A percentile compares a stretch with the other conserved stretches of the same genome.
Conservation (phyloP, 2,113 vertebrate genomes). For the Romanogobio albipinnatus region DNA sequence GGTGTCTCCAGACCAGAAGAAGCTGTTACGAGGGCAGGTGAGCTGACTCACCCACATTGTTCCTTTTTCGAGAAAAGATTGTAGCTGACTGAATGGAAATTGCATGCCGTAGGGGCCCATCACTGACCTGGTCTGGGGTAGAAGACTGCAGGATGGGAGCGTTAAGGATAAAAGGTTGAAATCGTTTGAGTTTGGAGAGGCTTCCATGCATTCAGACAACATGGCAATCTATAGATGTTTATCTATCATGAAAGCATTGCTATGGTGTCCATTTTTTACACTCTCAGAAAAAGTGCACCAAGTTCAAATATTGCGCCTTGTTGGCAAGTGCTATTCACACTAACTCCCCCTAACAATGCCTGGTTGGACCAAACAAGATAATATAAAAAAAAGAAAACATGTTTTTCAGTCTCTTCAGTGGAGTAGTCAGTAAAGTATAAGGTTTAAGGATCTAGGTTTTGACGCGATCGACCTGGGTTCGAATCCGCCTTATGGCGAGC, state of each 20-base stretch:
- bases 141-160: not conserved
- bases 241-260: not conserved
- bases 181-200: not conserved
- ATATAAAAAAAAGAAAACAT: no score
- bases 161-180: not conserved
- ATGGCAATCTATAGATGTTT: not conserved
- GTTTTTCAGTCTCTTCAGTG: no score
- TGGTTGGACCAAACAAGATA: no score
- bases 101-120: slow-evolving; percentile 19
- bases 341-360: no score
- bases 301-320: no score
- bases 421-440: no score
- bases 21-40: not conserved
- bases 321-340: no score
- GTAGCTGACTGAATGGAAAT: slow-evolving; percentile 34
- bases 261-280: not conserved
- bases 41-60: slow-evolving; percentile 26
- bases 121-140: not conserved
- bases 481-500: no score
- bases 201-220: not conserved
- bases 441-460: no score
- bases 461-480: no score
- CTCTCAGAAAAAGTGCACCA: no score
- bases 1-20: not conserved
- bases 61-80: slow-evolving; percentile 48